Evolutionary conservation across 1,140 invertebrate genomes (phyloP).

Genomic region (Liolophura sinensis): DNA sequence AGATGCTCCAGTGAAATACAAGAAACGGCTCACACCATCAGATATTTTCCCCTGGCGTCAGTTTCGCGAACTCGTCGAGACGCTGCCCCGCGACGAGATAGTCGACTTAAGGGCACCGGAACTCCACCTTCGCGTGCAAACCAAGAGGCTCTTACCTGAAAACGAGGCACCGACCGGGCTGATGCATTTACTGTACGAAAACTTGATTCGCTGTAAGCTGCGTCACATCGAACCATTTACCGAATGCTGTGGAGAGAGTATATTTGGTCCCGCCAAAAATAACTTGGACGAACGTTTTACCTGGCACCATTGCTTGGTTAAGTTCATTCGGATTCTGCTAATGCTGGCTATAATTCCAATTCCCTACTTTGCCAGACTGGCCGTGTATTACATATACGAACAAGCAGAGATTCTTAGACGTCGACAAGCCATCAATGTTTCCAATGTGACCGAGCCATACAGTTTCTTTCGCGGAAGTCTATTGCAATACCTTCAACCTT

Average conservation of each 20-base stretch:
- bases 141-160: conserved; percentile 21
- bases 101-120: conserved; percentile 35
- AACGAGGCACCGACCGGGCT: conserved; percentile 28
- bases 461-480: conserved; percentile 32
- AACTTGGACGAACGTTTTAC: too few species aligned
- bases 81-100: conserved; percentile 37
- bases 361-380: conserved; percentile 28
- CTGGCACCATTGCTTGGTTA: conserved; percentile 15
- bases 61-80: conserved; percentile 32
- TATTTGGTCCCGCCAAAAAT: conserved; percentile 13
- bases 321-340: conserved; percentile 21
- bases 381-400: conserved; percentile 33
- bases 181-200: conserved; percentile 27
- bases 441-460: conserved; percentile 31
- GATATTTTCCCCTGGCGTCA: conserved; percentile 40
- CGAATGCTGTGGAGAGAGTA: conserved; percentile 16
- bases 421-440: conserved; percentile 15
- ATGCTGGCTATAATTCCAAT: conserved; percentile 36
- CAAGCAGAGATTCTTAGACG: conserved; percentile 34
- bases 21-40: conserved; percentile 36
- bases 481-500: conserved; percentile 24
- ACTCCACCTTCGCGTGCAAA: conserved; percentile 22
- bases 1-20: conserved; percentile 38
- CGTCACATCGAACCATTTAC: conserved; percentile 14
- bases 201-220: conserved; percentile 32